Conservation (phyloP, 2,797 vertebrate species). For the Spondyliosoma cantharus region DNA sequence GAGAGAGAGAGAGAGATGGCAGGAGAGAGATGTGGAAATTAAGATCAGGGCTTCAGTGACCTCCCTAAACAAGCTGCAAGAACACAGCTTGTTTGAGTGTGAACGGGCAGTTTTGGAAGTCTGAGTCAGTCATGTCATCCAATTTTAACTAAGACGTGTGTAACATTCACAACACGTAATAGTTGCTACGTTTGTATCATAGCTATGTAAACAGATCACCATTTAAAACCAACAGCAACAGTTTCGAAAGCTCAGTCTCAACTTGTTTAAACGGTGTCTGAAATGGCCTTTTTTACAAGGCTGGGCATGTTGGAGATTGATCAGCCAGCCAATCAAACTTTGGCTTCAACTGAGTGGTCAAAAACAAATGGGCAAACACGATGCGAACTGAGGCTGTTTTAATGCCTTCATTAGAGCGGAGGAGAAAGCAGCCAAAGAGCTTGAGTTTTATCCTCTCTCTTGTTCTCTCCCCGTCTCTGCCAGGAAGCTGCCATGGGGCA, state of each 20-base stretch:
- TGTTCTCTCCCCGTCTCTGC: conserved; percentile 72
- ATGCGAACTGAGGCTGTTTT: conserved; percentile 73
- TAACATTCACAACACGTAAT: conserved; percentile 24
- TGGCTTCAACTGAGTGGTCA: conserved; percentile 74
- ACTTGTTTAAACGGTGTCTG: conserved; percentile 54
- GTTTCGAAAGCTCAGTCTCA: conserved; percentile 23
- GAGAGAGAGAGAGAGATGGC: conserved; percentile 18
- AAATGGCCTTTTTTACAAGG: conserved; percentile 65
- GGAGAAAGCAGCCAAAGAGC: conserved; percentile 75
- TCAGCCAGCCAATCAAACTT: conserved; percentile 70
- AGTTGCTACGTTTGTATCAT: conserved; percentile 22
- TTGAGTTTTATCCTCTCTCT: conserved; percentile 78
- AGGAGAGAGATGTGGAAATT: conserved; percentile 31
- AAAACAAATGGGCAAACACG: conserved; percentile 81
- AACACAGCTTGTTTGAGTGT: conserved; percentile 33
- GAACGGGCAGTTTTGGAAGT: conserved; percentile 32
- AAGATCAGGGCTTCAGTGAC: conserved; percentile 34
- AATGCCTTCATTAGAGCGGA: conserved; percentile 84
- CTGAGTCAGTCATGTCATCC: conserved; percentile 20
- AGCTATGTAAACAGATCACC: conserved; percentile 28
- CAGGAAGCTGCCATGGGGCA: conserved; percentile 85
- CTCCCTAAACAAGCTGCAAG: conserved; percentile 44
- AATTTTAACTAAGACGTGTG: conserved; percentile 11
- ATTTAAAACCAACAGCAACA: conserved; percentile 25
- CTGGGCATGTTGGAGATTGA: conserved; percentile 65